Evolutionary conservation across 1,140 invertebrate genomes (phyloP).

Genomic region (Chlorops oryzae): DNA sequence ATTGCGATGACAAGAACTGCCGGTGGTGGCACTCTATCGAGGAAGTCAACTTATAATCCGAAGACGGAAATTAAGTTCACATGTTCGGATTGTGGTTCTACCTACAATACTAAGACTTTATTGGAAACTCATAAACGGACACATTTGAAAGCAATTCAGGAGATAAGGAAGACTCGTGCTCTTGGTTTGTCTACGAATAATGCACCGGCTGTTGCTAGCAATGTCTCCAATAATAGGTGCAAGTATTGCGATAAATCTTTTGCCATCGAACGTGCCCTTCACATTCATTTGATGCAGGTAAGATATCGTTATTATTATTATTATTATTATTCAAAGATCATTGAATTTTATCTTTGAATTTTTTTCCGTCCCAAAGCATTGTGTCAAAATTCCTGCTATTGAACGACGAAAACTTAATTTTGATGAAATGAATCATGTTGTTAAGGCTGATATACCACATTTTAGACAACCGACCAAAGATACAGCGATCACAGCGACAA

Average conservation of each 20-base stretch:
- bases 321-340: too few relatives aligned
- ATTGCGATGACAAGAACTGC: too few relatives aligned
- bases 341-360: too few relatives aligned
- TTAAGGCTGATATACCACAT: too few relatives aligned
- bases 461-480: not conserved
- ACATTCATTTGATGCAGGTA: slow-evolving; percentile 39
- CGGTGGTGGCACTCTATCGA: too few relatives aligned
- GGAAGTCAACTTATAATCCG: too few relatives aligned
- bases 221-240: slow-evolving; percentile 23
- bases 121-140: slow-evolving; percentile 27
- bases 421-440: slow-evolving; percentile 35
- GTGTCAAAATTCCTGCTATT: slow-evolving; percentile 34
- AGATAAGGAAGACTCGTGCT: too few relatives aligned
- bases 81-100: slow-evolving; percentile 22
- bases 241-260: slow-evolving; percentile 43
- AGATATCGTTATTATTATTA: too few relatives aligned
- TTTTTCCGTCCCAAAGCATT: too few relatives aligned
- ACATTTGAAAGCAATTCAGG: slow-evolving; percentile 20
- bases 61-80: too few relatives aligned
- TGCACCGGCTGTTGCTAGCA: too few relatives aligned
- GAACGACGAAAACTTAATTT: slow-evolving; percentile 38
- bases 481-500: not conserved
- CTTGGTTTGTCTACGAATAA: too few relatives aligned
- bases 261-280: slow-evolving; percentile 31
- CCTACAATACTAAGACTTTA: slow-evolving; percentile 20